phyloP scores from a whole-genome alignment of 2,797 vertebrate genomes.

The Tragelaphus oryx region DNA sequence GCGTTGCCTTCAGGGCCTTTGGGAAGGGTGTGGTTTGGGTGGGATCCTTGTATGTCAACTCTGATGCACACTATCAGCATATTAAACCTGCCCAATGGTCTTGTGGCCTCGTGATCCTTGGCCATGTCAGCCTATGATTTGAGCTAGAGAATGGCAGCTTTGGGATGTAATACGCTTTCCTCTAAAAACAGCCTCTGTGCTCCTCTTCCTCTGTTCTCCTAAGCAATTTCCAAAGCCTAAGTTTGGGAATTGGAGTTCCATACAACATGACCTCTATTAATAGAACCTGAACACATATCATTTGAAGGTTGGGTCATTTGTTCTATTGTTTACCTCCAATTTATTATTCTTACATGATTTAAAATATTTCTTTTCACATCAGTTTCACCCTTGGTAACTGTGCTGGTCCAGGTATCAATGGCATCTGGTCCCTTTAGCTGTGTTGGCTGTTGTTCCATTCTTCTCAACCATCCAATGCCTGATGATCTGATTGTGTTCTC shows the following conservation, averaged over 20 bases:
- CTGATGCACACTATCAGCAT: not conserved
- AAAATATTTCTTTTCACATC: constrained; percentile 72
- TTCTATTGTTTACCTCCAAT: constrained; percentile 60
- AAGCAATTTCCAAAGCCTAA: not conserved
- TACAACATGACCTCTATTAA: not conserved
- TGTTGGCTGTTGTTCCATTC: constrained; percentile 35
- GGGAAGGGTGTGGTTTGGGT: not conserved
- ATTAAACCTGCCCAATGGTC: not conserved
- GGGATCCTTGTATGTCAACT: not conserved
- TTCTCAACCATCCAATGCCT: not conserved
- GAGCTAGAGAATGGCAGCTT: not conserved
- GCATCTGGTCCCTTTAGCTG: constrained; percentile 39
- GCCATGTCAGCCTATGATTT: not conserved
- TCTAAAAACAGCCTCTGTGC: not conserved
- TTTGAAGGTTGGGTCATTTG: not conserved
- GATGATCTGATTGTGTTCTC: constrained; percentile 26
- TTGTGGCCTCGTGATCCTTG: not conserved
- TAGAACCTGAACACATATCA: not conserved
- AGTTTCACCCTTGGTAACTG: constrained; percentile 65
- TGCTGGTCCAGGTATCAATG: constrained; percentile 62
- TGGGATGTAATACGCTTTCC: not conserved
- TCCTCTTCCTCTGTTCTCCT: not conserved
- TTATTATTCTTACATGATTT: constrained; percentile 73
- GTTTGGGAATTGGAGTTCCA: not conserved
- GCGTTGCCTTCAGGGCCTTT: not conserved